These are phyloP conservation scores for Danio albolineatus DNA, from an alignment of 2,797 vertebrate genomes.

Conservation along the genomic window DNA sequence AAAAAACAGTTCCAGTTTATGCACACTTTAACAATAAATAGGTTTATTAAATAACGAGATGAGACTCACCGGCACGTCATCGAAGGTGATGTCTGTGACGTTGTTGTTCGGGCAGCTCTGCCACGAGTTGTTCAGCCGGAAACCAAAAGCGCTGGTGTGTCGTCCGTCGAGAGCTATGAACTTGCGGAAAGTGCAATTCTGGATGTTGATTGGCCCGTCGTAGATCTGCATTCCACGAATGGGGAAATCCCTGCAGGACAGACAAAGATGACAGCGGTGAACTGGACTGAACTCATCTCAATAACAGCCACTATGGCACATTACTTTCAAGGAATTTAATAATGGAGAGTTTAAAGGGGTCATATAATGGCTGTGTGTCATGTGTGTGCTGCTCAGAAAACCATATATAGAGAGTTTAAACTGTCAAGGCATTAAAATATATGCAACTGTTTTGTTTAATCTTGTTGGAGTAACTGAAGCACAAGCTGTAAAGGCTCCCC, in stretches of 20 bases:
- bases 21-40: too few relatives aligned
- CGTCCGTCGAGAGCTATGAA: constrained; percentile 88
- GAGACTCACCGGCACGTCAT: constrained; percentile 90
- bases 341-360: too few relatives aligned
- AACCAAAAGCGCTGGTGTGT: constrained; percentile 94
- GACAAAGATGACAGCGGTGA: neutral
- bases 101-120: constrained; percentile 98
- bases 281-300: constrained; percentile 1
- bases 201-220: constrained; percentile 92
- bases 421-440: too few relatives aligned
- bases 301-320: neutral
- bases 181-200: constrained; percentile 96
- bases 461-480: too few relatives aligned
- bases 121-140: constrained; percentile 97
- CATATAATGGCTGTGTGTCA: too few relatives aligned
- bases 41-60: too few relatives aligned
- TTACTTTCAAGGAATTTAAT: too few relatives aligned
- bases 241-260: constrained; percentile 86
- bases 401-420: too few relatives aligned
- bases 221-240: constrained; percentile 97
- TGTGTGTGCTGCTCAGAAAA: too few relatives aligned
- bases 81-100: constrained; percentile 84
- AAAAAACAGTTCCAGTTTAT: too few relatives aligned
- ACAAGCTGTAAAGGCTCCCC: too few relatives aligned
- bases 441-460: too few relatives aligned